phyloP scores from a whole-genome alignment of 2,888 invertebrate genomes.

The Apomyelois bistriatella region DNA sequence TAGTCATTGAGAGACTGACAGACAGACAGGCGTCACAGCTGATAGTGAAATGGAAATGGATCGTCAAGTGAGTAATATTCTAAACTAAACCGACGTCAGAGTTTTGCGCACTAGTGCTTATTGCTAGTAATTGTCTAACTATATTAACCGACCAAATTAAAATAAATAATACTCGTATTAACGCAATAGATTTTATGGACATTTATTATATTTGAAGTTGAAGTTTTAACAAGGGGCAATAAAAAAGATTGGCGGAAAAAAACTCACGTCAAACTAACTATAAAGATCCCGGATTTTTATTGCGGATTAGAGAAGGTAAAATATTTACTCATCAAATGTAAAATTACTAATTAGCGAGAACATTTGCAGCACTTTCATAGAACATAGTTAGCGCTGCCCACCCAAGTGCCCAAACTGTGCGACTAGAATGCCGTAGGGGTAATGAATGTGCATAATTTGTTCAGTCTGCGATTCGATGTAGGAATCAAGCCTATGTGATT shows the following conservation, averaged over 20 bases:
- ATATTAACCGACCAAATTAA: too few species aligned
- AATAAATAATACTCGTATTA: too few species aligned
- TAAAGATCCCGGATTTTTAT: too few species aligned
- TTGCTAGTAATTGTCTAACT: too few species aligned
- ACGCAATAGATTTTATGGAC: too few species aligned
- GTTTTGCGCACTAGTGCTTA: too few species aligned
- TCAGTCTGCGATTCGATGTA: neutral
- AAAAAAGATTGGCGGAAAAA: too few species aligned
- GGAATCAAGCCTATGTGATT: neutral
- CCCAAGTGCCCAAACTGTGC: too few species aligned
- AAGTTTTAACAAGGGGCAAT: too few species aligned
- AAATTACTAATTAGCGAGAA: neutral
- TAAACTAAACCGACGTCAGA: neutral
- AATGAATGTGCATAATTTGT: constrained; percentile 3
- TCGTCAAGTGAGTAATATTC: neutral
- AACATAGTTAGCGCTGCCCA: neutral
- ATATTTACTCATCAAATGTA: neutral
- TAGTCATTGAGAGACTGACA: neutral
- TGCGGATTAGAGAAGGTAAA: neutral
- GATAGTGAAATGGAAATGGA: neutral
- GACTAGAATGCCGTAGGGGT: neutral
- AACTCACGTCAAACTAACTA: too few species aligned
- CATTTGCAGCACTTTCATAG: neutral
- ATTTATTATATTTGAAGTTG: too few species aligned
- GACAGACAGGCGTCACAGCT: neutral